Evolutionary conservation across 2,888 invertebrate species (phyloP), one percentile per base, ranked within the genome.

Genomic region (Zaprionus lineosus): DNA sequence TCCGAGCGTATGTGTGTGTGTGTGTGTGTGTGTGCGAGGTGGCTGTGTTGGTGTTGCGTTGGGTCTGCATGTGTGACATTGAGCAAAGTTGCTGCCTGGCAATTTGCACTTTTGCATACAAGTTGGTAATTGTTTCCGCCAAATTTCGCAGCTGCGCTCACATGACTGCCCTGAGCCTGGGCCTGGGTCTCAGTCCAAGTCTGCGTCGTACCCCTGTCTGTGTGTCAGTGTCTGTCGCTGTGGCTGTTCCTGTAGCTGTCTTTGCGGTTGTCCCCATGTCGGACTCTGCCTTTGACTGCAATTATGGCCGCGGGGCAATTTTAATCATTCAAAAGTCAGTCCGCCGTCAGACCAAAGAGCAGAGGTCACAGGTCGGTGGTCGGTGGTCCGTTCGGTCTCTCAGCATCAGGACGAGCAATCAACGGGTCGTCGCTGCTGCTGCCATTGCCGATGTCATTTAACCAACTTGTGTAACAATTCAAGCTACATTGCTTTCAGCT

Each of bases 51-150:
- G n/a, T n/a, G n/a, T n/a, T n/a, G n/a, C n/a, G n/a, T n/a, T n/a
- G 19, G 34, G 47, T 47, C 50, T 69, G 64, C 34, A 33, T 41
- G 31, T 37, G 43, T 70, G 83, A 82, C 83, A 78, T 82, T 73
- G 73, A 69, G 70, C 69, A 78, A 60, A 63, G 74, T 69, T 77
- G 64, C 56, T 52, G 41, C 61, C 66, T 57, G 73, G 40, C 68
- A 58, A 50, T 78, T 84, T 83, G 79, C 78, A 78, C 78, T 84
- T 75, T 78, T 78, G 85, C 78, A 78, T 82, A 71, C 85, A 82
- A 82, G 58, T 78, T 65, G 76, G 78, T 78, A 78, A 78, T 84
- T 78, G 78, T 78, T 78, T 78, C 83, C 85, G 72, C 83, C 76
- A 62, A 77, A 62, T 71, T 46, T 50, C 55, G 60, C 85, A 74